Evolutionary conservation across 2,888 invertebrate genomes (phyloP).

Genomic region (Metellina segmentata): DNA sequence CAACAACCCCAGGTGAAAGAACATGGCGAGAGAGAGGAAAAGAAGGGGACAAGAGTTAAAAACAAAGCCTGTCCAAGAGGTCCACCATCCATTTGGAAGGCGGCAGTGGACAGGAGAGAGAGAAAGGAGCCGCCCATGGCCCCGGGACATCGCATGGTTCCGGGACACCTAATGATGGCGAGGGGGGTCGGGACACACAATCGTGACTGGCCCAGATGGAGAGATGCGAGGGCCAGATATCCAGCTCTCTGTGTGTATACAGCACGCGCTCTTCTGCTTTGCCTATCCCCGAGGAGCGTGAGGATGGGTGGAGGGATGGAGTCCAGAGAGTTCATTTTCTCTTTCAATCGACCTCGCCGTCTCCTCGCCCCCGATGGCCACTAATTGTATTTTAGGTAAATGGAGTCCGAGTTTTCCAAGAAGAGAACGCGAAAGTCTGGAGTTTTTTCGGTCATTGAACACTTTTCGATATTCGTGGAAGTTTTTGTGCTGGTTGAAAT

Average conservation of each 20-base stretch:
- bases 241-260: conserved; percentile 21
- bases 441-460: too few relatives aligned
- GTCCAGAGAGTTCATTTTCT: conserved; percentile 63
- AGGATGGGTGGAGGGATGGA: conserved; percentile 7
- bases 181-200: conserved; percentile 31
- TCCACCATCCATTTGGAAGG: conserved; percentile 66
- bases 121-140: conserved; percentile 66
- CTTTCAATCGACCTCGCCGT: not conserved
- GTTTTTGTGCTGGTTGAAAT: too few relatives aligned
- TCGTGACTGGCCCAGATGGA: conserved; percentile 70
- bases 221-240: conserved; percentile 62
- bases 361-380: conserved; percentile 21
- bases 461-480: too few relatives aligned
- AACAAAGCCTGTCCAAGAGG: conserved; percentile 73
- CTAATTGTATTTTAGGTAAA: conserved; percentile 62
- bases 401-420: not conserved
- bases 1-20: conserved; percentile 15
- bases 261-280: conserved; percentile 53
- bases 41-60: conserved; percentile 65
- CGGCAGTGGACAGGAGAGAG: conserved; percentile 39
- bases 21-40: not conserved
- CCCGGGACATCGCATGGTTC: conserved; percentile 69
- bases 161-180: conserved; percentile 74
- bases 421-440: too few relatives aligned
- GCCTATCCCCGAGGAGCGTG: conserved; percentile 13